Percentiles rank a stretch among this genome's conserved stretches.
These are phyloP conservation scores for Drosophila lacertosa DNA, from an alignment of 1,140 invertebrate genomes.

Conservation along the genomic window DNA sequence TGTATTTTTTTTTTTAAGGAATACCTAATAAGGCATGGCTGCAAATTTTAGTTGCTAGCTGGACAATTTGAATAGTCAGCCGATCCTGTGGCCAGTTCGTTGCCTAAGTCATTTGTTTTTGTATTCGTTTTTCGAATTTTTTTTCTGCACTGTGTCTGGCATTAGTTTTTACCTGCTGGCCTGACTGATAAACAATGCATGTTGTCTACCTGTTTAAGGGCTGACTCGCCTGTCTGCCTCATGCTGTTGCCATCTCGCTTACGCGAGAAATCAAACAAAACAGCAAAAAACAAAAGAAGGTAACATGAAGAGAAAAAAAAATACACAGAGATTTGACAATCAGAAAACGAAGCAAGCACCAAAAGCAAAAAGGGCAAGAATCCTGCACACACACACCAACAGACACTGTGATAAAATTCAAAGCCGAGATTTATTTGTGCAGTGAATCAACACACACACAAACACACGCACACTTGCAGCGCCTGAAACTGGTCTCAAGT, in stretches of 20 bases:
- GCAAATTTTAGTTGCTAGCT: conserved; percentile 6
- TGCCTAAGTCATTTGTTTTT: conserved; percentile 48
- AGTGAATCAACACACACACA: conserved; percentile 72
- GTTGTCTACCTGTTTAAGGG: conserved; percentile 71
- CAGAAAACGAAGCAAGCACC: conserved; percentile 51
- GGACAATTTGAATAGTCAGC: conserved; percentile 17
- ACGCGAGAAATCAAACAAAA: conserved; percentile 25
- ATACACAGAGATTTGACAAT: conserved; percentile 68
- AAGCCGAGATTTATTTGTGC: conserved; percentile 80
- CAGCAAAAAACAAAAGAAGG: not conserved
- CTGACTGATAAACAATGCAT: conserved; percentile 69
- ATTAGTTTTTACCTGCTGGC: conserved; percentile 70
- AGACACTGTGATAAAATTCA: conserved; percentile 61
- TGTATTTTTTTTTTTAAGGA: not conserved
- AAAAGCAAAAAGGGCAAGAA: conserved; percentile 57
- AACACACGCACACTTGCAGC: conserved; percentile 30
- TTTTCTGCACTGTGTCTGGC: conserved; percentile 46
- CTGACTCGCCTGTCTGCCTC: conserved; percentile 15
- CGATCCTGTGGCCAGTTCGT: conserved; percentile 32
- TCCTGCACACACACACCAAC: conserved; percentile 54
- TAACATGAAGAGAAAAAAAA: conserved; percentile 7
- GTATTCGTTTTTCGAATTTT: not conserved
- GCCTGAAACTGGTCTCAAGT: conserved; percentile 72
- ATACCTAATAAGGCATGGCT: conserved; percentile 12
- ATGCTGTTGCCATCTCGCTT: not conserved